These are phyloP conservation scores for Conger conger DNA, from an alignment of 2,113 vertebrate genomes.

Conservation along the genomic window DNA sequence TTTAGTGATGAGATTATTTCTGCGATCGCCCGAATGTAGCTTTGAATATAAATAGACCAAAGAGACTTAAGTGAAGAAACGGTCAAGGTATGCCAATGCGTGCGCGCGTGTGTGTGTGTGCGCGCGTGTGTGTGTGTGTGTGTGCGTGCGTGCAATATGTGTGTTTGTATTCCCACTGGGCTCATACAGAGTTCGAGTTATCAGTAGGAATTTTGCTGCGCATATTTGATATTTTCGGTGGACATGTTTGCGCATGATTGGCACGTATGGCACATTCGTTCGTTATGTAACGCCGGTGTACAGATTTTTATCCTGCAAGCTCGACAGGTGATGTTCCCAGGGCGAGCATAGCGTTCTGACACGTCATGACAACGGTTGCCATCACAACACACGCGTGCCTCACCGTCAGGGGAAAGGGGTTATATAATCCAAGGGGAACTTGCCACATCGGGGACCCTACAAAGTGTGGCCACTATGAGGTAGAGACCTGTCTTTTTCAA, in stretches of 20 bases:
- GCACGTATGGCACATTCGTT: background rate
- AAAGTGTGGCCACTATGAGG: background rate
- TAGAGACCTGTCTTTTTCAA: background rate
- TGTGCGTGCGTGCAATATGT: no score
- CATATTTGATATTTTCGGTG: no score
- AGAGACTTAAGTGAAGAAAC: background rate
- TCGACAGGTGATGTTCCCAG: background rate
- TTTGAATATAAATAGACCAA: background rate
- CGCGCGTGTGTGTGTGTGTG: no score
- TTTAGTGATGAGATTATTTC: background rate
- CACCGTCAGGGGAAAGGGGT: background rate
- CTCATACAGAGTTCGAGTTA: no score
- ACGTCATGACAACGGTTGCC: no score
- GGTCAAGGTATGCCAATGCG: background rate
- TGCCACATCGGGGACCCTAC: background rate
- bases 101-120: no score
- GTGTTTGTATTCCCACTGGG: no score
- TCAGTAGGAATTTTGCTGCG: no score
- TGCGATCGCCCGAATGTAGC: no score
- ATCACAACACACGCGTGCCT: background rate
- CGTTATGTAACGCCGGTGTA: background rate
- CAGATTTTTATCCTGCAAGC: background rate
- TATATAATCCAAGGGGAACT: background rate
- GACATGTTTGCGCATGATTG: no score
- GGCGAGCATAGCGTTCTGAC: background rate